Base-by-base conservation (phyloP, 2,797 vertebrate genomes). In the Lophius americanus region DNA sequence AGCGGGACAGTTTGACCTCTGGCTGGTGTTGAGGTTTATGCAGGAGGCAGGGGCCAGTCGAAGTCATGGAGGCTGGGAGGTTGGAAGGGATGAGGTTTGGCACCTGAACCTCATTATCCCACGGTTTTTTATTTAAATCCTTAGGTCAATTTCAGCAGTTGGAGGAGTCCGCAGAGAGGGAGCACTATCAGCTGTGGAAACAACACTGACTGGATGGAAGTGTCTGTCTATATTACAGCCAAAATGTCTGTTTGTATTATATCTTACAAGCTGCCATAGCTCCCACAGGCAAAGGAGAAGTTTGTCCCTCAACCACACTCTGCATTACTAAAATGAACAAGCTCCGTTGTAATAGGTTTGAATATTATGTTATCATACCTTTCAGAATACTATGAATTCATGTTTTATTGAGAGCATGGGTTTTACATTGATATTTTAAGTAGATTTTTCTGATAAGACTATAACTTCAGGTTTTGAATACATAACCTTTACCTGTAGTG, bases 331-430 rank as follows among this genome's bases (percentile, higher is more conserved):
- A 78, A 78, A 70, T 80, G 73, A 80, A 70, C 71, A 69, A 70
- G 75, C 74, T 2, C 12, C 42, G 51, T 42, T 70, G 49, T 78
- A 64, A 79, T 78, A 81, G 74, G 70, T 80, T 73, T 75, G 83
- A 84, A 87, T 82, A 77, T 83, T 76, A 74, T 73, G 79, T 79
- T 80, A 81, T 78, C 70, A 74, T 76, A 78, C 76, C 83, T 88
- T 79, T 81, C 68, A 58, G 77, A 79, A 70, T 69, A 64, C 59
- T n/a, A 42, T 9, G 57, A 60, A 66, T 73, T 84, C 76, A 82
- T 87, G 75, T 87, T 89, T 88, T 88, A 89, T 83, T 85, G 63
- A 86, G 75, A 52, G 53, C 39, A 6, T 11, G 62, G n/a, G n/a
- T n/a, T 23, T 23, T 23, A 23, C 23, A 1, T 23, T 23, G 23